These are phyloP conservation scores for Palloptera scutellata DNA, from an alignment of 2,888 invertebrate species.

Conservation along the genomic window DNA sequence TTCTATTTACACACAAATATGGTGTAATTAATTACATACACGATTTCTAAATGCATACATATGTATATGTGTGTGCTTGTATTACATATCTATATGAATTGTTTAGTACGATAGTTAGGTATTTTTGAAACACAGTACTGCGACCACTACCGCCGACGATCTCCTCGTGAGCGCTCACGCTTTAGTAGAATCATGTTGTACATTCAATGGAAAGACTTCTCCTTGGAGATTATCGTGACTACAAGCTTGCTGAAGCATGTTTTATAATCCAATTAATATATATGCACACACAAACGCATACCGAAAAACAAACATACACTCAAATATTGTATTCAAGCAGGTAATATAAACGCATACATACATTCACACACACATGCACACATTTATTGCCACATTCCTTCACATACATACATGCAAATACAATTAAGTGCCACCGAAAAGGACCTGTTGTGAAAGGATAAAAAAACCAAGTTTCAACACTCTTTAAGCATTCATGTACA, in stretches of 20 bases:
- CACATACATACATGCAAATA: background rate
- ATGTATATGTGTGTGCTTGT: no score
- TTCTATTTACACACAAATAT: no score
- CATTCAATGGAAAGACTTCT: slow-evolving; percentile 14
- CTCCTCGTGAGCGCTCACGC: no score
- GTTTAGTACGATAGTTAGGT: no score
- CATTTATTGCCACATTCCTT: background rate
- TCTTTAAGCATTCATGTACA: slow-evolving; percentile 53
- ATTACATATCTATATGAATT: no score
- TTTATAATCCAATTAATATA: slow-evolving; percentile 60
- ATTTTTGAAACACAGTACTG: no score
- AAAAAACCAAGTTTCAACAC: slow-evolving; percentile 32
- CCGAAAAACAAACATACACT: slow-evolving; percentile 36
- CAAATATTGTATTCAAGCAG: background rate
- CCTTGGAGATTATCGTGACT: slow-evolving; percentile 58
- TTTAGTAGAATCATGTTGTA: no score
- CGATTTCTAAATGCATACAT: no score
- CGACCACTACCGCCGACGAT: no score
- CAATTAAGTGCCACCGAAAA: background rate
- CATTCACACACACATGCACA: slow-evolving; percentile 1
- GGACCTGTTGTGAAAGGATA: no score
- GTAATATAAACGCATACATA: slow-evolving; percentile 30
- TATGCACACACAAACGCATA: slow-evolving; percentile 52
- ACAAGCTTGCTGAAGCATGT: slow-evolving; percentile 47
- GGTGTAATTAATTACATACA: no score